A percentile compares a stretch with the other conserved stretches of the same genome.
phyloP scores from a whole-genome alignment of 1,140 invertebrate genomes.

The Eriocheir sinensis region DNA sequence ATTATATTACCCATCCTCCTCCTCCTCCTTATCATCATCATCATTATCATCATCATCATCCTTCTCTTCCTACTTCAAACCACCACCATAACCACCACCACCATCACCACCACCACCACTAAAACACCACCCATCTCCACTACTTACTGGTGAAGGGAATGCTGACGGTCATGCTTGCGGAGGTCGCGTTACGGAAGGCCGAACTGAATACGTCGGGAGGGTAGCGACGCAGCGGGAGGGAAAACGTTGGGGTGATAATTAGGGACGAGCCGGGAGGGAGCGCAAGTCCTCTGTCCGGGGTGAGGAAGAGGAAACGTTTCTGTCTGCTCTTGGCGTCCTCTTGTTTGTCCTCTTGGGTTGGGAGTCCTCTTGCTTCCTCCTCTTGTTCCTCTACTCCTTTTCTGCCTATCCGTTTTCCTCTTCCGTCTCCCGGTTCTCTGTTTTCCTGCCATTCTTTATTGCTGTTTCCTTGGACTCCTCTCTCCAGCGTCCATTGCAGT shows the following conservation, averaged over 20 bases:
- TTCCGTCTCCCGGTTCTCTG: too few species aligned
- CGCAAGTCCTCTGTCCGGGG: neutral
- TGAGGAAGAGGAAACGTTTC: neutral
- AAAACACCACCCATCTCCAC: too few species aligned
- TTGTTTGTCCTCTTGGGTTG: neutral
- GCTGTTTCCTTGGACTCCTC: too few species aligned
- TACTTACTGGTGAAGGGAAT: neutral
- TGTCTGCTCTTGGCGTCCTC: neutral
- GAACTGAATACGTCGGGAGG: neutral
- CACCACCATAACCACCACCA: too few species aligned
- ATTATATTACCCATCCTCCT: too few species aligned
- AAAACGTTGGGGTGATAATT: neutral
- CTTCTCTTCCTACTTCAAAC: too few species aligned
- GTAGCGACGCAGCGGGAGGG: neutral
- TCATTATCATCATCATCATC: too few species aligned
- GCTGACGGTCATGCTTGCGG: neutral
- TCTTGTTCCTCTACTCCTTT: neutral
- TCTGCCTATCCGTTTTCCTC: neutral
- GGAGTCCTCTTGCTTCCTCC: neutral
- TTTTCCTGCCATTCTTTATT: too few species aligned
- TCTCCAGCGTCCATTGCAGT: too few species aligned
- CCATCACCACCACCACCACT: too few species aligned
- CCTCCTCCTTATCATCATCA: too few species aligned
- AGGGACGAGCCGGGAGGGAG: neutral
- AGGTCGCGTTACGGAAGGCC: neutral